These are phyloP conservation scores for Drosophila cardini DNA, from an alignment of 1,140 invertebrate species.

Conservation along the genomic window DNA sequence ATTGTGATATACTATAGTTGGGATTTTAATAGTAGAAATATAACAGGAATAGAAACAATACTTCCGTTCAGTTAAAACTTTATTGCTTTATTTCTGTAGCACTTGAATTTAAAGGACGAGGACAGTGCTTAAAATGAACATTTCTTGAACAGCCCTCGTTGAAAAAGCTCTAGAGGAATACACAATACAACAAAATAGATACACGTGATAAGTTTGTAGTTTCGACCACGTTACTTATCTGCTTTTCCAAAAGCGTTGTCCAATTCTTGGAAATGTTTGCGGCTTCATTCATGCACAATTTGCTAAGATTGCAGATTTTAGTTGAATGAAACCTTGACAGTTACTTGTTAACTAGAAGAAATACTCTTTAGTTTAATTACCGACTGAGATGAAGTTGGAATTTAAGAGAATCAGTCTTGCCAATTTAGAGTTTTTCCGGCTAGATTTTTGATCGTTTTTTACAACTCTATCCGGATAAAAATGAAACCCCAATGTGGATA, in stretches of 20 bases:
- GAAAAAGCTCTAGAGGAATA: background rate
- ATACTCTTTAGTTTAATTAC: background rate
- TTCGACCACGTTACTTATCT: background rate
- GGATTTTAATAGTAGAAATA: no score
- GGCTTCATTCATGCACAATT: constrained; percentile 1
- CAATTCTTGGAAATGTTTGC: background rate
- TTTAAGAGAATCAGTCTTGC: no score
- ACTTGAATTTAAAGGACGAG: background rate
- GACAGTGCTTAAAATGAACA: background rate
- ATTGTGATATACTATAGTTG: no score
- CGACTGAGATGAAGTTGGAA: background rate
- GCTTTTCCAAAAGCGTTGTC: background rate
- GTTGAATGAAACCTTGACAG: constrained; percentile 5
- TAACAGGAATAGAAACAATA: no score
- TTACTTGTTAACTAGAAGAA: background rate
- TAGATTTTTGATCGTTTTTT: no score
- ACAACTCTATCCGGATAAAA: no score
- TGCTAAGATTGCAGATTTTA: background rate
- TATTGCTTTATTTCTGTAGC: no score
- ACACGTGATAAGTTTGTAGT: background rate
- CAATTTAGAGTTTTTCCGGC: no score
- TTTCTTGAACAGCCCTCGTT: background rate
- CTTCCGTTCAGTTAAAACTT: no score
- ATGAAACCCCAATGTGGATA: no score
- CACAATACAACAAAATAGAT: background rate